Evolutionary conservation across 1,140 invertebrate species (phyloP), one percentile per base, ranked within the genome.

Genomic region (Vanessa tameamea): DNA sequence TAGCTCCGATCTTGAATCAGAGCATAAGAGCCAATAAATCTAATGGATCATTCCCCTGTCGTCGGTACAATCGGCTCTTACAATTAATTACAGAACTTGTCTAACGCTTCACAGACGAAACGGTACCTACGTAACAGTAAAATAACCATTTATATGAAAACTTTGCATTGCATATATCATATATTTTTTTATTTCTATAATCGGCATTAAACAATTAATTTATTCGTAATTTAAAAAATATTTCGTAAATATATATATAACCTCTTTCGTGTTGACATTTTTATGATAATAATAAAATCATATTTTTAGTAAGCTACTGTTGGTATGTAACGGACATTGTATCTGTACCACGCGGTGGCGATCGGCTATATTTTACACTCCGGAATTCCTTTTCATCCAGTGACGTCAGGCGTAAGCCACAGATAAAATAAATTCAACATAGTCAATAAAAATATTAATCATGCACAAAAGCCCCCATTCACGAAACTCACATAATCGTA

Each of bases 21-120:
- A 80, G 68, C 73, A 75, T 75, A 81, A 83, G 78, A 81, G 71
- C 61, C 79, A 75, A 82, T 84, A 84, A 84, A 85, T 85, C 80
- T 82, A 79, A 76, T 70, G 80, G 81, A 85, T 85, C 82, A 83
- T 84, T 85, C 83, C 80, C 77, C 78, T 85, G 83, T 83, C 83
- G 79, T 78, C 82, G 78, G 75, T 77, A 84, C 82, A 76, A 82
- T 85, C 78, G 78, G 75, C 78, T 79, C 75, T 78, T 77, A 81
- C 79, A 83, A 85, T 85, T 82, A 83, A 85, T 85, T 83, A 83
- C 80, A 75, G 82, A 83, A 81, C 78, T 78, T 73, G 78, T 72
- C 75, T 77, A 80, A 78, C 71, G 70, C 74, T 69, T 78, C 71
- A 70, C 63, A 61, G 73, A 26, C 53, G 59, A 75, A 72, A 69